Evolutionary conservation across 2,888 invertebrate species (phyloP).

Genomic region (Lampropteryx suffumata): DNA sequence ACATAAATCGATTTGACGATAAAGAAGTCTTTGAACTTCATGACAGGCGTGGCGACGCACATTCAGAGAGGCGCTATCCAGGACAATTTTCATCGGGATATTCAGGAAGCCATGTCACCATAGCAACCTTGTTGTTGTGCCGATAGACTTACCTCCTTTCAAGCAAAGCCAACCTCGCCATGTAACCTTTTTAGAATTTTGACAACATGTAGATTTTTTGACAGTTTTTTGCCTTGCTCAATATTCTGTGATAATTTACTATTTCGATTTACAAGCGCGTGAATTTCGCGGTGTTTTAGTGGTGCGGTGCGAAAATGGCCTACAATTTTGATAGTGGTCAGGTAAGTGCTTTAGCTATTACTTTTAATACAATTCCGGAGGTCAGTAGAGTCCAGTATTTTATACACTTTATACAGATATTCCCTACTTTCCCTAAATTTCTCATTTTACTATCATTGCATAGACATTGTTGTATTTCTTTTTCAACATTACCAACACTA

Average conservation of each 20-base stretch:
- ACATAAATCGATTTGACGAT: conserved; percentile 22
- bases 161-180: conserved; percentile 39
- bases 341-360: conserved; percentile 47
- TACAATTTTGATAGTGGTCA: conserved; percentile 76
- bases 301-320: conserved; percentile 53
- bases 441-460: no score
- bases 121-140: conserved; percentile 67
- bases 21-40: conserved; percentile 26
- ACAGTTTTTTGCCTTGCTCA: conserved; percentile 45
- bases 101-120: conserved; percentile 45
- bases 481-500: conserved; percentile 6
- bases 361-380: no score
- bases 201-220: conserved; percentile 40
- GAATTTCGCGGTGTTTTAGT: conserved; percentile 27
- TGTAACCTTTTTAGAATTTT: conserved; percentile 30
- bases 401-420: no score
- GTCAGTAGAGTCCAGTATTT: no score
- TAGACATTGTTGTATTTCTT: no score
- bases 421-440: no score
- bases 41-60: conserved; percentile 24
- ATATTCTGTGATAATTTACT: conserved; percentile 51
- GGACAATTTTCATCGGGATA: conserved; percentile 23
- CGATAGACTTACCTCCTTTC: conserved; percentile 64
- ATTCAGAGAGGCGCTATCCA: conserved; percentile 26
- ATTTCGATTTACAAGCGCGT: conserved; percentile 40